Conservation (phyloP, 2,113 vertebrate genomes). For the Acrocephalus kingi region DNA sequence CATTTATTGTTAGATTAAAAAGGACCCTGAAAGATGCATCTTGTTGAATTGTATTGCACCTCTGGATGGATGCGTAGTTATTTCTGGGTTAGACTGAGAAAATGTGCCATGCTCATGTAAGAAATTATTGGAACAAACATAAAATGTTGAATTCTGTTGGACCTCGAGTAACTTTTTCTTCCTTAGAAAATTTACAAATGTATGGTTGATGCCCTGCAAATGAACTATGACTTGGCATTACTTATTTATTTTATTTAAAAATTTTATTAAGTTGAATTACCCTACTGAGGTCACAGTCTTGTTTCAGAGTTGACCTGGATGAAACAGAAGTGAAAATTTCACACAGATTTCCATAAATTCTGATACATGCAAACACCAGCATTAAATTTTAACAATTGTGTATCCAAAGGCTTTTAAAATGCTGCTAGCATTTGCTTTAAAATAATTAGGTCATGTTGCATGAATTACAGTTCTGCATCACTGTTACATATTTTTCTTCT, state of each 20-base stretch:
- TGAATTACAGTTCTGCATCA: slow-evolving; percentile 49
- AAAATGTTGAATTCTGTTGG: not conserved
- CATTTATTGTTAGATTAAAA: not conserved
- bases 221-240: slow-evolving; percentile 41
- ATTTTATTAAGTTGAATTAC: slow-evolving; percentile 46
- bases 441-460: slow-evolving; percentile 62
- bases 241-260: slow-evolving; percentile 66
- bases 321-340: slow-evolving; percentile 29
- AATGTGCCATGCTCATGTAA: not conserved
- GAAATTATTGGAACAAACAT: not conserved
- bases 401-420: slow-evolving; percentile 41
- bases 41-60: not conserved
- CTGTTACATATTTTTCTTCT: slow-evolving; percentile 42
- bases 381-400: slow-evolving; percentile 60
- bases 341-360: slow-evolving; percentile 49
- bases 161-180: not conserved
- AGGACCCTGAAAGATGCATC: not conserved
- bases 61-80: not conserved
- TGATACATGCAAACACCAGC: slow-evolving; percentile 11
- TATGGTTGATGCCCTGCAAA: slow-evolving; percentile 59
- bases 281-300: not conserved
- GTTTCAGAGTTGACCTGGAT: not conserved
- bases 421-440: slow-evolving; percentile 50
- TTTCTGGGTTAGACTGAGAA: not conserved
- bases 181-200: not conserved